Evolutionary conservation across 37 sponge, comb jelly and placozoan genomes (phyloP).

Genomic region (Oopsacas minuta): DNA sequence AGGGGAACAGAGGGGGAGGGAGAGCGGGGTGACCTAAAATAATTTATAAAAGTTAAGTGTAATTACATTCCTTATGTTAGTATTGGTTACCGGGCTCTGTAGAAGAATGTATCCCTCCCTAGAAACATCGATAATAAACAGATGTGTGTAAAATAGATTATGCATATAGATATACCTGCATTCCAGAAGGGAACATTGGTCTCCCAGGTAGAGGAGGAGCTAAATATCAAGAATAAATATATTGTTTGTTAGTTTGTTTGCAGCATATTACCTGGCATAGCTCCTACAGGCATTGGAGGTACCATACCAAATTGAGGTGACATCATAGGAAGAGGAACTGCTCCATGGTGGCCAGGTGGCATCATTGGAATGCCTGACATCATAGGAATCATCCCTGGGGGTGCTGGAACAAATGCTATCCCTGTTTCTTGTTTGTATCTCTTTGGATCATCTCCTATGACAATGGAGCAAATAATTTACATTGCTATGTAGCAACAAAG

Average conservation of each 20-base stretch:
- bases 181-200: constrained; percentile 1
- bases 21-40: not conserved
- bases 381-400: not conserved
- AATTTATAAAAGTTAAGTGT: not conserved
- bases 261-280: not conserved
- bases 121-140: not conserved
- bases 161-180: not conserved
- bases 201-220: not conserved
- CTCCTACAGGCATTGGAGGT: not conserved
- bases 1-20: constrained; percentile 12
- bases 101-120: not conserved
- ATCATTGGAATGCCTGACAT: not conserved
- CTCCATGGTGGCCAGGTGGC: not conserved
- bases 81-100: not conserved
- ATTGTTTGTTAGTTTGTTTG: not conserved
- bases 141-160: not conserved
- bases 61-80: not conserved
- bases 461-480: not conserved
- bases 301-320: not conserved
- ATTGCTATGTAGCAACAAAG: not conserved
- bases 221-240: not conserved
- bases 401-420: not conserved
- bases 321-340: not conserved
- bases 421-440: not conserved
- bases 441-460: not conserved